Percentiles rank a stretch among this genome's conserved stretches.
Conservation (phyloP, 2,888 invertebrate genomes). For the Euphydryas editha region DNA sequence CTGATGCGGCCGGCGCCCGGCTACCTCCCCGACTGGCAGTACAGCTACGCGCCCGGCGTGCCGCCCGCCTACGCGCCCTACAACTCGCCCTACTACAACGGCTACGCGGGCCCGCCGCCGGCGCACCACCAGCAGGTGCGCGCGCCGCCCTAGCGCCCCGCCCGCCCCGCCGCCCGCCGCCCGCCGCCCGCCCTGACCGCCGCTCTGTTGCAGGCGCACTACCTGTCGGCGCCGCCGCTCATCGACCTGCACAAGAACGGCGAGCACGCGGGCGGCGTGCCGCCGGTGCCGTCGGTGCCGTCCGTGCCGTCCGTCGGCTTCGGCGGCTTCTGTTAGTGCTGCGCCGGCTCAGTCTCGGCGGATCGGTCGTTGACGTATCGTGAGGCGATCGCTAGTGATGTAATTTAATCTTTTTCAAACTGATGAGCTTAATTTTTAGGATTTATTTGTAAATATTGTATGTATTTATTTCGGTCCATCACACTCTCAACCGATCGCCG, state of each 20-base stretch:
- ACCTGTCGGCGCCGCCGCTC: constrained; percentile 73
- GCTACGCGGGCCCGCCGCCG: constrained; percentile 74
- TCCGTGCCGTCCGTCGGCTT: constrained; percentile 79
- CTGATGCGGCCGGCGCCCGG: constrained; percentile 79
- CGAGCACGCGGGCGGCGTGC: constrained; percentile 61
- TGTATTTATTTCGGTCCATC: constrained; percentile 70
- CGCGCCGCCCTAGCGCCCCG: neutral
- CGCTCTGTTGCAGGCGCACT: constrained; percentile 56
- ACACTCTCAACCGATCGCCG: constrained; percentile 43
- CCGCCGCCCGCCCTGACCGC: neutral
- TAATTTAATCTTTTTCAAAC: constrained; percentile 69
- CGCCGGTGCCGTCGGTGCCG: constrained; percentile 66
- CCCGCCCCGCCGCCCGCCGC: too few relatives aligned
- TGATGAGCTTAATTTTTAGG: constrained; percentile 77
- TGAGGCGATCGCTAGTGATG: constrained; percentile 60
- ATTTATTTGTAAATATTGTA: constrained; percentile 81
- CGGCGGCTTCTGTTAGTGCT: constrained; percentile 78
- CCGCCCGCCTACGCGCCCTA: constrained; percentile 69
- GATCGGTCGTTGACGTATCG: constrained; percentile 11
- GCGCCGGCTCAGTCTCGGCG: constrained; percentile 25
- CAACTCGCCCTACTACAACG: constrained; percentile 78
- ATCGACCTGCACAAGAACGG: constrained; percentile 77
- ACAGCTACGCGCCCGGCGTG: constrained; percentile 68
- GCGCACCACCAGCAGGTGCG: constrained; percentile 76
- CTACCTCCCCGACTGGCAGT: constrained; percentile 80